Evolutionary conservation across 2,888 invertebrate genomes (phyloP), one percentile per base, ranked within the genome.

Genomic region (Agrotis exclamationis): DNA sequence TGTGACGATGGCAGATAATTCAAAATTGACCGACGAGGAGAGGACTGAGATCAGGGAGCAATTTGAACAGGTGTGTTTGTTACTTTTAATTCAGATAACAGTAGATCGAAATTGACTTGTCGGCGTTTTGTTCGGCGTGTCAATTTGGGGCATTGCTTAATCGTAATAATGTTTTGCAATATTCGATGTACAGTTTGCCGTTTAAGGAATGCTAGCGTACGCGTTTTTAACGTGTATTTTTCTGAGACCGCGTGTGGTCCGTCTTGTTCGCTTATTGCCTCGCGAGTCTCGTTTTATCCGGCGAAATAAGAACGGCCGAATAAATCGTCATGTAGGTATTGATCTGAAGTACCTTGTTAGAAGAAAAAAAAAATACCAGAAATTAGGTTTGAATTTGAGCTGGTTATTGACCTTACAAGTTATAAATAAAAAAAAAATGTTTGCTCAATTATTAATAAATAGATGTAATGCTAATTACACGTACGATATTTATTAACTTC

Each of bases 41-140:
- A 96, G 97, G 87, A 95, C 97, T 78, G 98, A 98, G 95, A 97
- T 98, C 88, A 96, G 97, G 89, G 98, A 98, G 94, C 97, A 98
- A 91, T 98, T 98, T 91, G 96, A 96, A 86, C 97, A 97, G 96
- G 98, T 98, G 96, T 81, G 83, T 85, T 96, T 62, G 67, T 50
- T 39, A 75, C 58, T 70, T 76, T 82, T 73, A 63, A 74, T 74
- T 73, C 64, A 76, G 28, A 28, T 63, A 66, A 7, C 56, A 44
- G 1, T 47, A 62, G 16, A 68, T 73, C 5, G 59, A 44, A 71
- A 72, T 74, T 71, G 66, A 72, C 77, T 69, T 72, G 76, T 78
- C 86, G 76, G 74, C 75, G 56, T 70, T 71, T 57, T 51, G 18
- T 24, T 66, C 78, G 76, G 71, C 74, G 56, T 71, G 62, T 68